Conservation (phyloP, 2,797 vertebrate species). For the Parotocinclus haroldoi region DNA sequence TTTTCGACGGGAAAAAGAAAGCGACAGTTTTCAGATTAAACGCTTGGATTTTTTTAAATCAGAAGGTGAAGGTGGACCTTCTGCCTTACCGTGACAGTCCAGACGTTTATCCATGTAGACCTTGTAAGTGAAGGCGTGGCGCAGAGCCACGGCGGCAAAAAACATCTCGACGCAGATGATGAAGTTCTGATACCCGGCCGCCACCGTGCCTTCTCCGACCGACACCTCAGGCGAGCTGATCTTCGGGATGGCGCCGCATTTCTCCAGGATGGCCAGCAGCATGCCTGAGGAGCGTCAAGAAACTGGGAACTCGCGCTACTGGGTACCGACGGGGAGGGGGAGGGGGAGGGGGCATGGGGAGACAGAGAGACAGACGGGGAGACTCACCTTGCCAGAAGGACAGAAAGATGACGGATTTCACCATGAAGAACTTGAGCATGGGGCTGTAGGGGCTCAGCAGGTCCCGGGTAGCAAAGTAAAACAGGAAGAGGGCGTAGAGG, state of each 20-base stretch:
- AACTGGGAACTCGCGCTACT: too few species aligned
- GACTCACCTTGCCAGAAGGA: constrained; percentile 96
- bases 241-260: constrained; percentile 93
- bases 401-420: constrained; percentile 97
- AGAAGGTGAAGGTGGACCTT: neutral
- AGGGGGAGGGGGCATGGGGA: too few species aligned
- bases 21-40: neutral
- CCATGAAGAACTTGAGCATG: constrained; percentile 96
- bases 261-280: constrained; percentile 94
- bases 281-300: constrained; percentile 72
- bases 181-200: constrained; percentile 96
- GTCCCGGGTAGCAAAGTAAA: constrained; percentile 89
- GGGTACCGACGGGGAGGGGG: too few species aligned
- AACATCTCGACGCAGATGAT: constrained; percentile 98
- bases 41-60: neutral
- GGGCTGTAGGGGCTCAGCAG: constrained; percentile 92
- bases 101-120: constrained; percentile 91
- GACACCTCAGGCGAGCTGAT: constrained; percentile 83
- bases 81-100: constrained; percentile 82
- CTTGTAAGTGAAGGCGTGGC: constrained; percentile 90
- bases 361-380: neutral
- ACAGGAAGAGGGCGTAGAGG: constrained; percentile 94
- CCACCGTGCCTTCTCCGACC: constrained; percentile 91
- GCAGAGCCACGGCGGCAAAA: constrained; percentile 88
- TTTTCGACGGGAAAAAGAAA: neutral